phyloP scores from a whole-genome alignment of 2,113 vertebrate genomes.

The Larimichthys polyactis region DNA sequence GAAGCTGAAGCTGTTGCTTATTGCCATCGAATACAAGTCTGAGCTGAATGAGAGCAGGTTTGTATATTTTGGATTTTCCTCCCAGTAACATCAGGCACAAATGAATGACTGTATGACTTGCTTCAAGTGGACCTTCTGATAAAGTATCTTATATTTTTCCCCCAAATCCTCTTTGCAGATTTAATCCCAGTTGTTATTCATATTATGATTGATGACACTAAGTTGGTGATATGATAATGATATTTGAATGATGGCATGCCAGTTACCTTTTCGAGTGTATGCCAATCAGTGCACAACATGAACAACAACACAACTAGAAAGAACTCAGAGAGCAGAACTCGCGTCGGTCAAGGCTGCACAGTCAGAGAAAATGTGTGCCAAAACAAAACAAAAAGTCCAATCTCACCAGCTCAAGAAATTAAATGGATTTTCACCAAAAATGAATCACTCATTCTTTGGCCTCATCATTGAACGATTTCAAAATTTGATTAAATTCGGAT shows the following conservation, averaged over 20 bases:
- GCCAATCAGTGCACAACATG: no score
- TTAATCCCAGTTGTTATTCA: slow-evolving; percentile 14
- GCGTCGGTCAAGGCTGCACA: neutral
- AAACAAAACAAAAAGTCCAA: neutral
- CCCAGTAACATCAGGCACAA: slow-evolving; percentile 13
- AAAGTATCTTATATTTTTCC: neutral
- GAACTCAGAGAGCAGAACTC: neutral
- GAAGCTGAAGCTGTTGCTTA: slow-evolving; percentile 98
- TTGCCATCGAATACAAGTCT: slow-evolving; percentile 99
- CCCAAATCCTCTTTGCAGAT: slow-evolving; percentile 39
- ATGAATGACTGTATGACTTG: slow-evolving; percentile 16
- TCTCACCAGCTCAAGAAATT: neutral
- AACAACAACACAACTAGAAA: neutral
- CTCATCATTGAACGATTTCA: neutral
- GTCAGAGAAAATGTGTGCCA: neutral
- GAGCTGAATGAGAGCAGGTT: slow-evolving; percentile 99
- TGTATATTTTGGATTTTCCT: slow-evolving; percentile 67
- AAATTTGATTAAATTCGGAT: neutral
- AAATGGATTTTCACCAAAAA: neutral
- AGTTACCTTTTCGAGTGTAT: neutral
- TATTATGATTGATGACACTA: slow-evolving; percentile 8
- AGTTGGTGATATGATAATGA: neutral
- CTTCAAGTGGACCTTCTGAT: slow-evolving; percentile 9
- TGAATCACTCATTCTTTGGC: neutral
- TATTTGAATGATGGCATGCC: neutral